Conservation (phyloP, 1,140 invertebrate species). For the Coenobita brevimanus region DNA sequence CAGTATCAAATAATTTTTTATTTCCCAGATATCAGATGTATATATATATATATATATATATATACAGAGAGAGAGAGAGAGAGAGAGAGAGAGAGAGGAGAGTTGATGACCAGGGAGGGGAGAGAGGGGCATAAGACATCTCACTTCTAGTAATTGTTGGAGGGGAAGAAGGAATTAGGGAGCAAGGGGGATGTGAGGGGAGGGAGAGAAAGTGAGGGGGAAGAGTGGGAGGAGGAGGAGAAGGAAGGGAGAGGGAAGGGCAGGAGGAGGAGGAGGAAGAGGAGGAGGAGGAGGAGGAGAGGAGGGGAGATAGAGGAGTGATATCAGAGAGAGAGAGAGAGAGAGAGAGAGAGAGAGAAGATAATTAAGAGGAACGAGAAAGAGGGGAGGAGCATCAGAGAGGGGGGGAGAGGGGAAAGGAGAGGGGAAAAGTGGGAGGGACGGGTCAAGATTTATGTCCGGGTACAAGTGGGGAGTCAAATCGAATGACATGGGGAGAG, state of each 20-base stretch:
- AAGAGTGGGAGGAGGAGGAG: too few relatives aligned
- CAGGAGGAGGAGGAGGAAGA: conserved; percentile 2
- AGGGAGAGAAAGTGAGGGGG: neutral
- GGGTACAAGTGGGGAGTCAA: neutral
- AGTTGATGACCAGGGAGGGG: neutral
- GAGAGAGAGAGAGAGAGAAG: conserved; percentile 1
- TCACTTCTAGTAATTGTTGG: neutral
- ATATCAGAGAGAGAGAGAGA: neutral
- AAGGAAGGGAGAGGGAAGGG: too few relatives aligned
- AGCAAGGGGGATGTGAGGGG: neutral
- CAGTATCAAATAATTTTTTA: too few relatives aligned
- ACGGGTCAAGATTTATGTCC: neutral
- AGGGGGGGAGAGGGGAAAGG: neutral
- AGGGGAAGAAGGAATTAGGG: too few relatives aligned
- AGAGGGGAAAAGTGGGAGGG: neutral
- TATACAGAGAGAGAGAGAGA: too few relatives aligned
- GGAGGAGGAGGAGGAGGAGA: neutral
- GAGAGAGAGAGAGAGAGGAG: neutral
- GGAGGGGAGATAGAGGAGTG: neutral
- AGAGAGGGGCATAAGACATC: neutral
- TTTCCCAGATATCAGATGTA: too few relatives aligned
- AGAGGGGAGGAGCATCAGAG: neutral
- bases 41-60: too few relatives aligned
- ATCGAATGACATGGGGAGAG: neutral
- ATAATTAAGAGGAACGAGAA: conserved; percentile 5